A percentile compares a stretch with the other conserved stretches of the same genome.
Evolutionary conservation across 2,797 vertebrate species (phyloP).

Genomic region (Sebastes iracundus): DNA sequence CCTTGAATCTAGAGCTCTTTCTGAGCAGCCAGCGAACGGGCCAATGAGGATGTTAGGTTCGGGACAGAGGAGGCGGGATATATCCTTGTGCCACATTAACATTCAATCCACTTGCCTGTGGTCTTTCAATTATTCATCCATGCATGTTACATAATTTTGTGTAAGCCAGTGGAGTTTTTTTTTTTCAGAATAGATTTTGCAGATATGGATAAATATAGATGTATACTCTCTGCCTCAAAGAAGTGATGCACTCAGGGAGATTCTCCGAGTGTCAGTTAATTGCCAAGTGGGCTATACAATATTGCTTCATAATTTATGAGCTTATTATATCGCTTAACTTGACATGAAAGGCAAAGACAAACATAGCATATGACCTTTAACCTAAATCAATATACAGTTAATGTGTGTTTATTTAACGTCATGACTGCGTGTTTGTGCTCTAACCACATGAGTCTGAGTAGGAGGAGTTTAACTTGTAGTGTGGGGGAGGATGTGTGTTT

Average conservation of each 20-base stretch:
- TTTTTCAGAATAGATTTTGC: conserved; percentile 47
- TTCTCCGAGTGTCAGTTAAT: conserved; percentile 49
- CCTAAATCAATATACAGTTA: conserved; percentile 57
- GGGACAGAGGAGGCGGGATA: conserved; percentile 46
- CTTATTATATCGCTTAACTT: conserved; percentile 56
- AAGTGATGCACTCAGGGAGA: conserved; percentile 29
- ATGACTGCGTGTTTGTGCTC: conserved; percentile 16
- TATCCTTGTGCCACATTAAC: conserved; percentile 66
- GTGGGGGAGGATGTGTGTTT: conserved; percentile 11
- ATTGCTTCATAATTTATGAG: conserved; percentile 63
- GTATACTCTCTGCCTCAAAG: conserved; percentile 43
- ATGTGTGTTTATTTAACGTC: conserved; percentile 47
- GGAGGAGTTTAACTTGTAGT: conserved; percentile 27
- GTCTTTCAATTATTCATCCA: conserved; percentile 81
- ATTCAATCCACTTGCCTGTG: conserved; percentile 75
- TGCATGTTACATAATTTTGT: conserved; percentile 72
- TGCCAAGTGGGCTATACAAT: conserved; percentile 48
- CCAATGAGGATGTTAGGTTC: conserved; percentile 50
- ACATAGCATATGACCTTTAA: conserved; percentile 26
- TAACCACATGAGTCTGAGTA: conserved; percentile 23
- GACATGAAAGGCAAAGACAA: conserved; percentile 46
- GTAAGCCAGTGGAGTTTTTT: conserved; percentile 57
- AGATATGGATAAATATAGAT: conserved; percentile 69
- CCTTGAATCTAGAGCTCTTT: conserved; percentile 60
- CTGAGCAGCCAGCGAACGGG: conserved; percentile 24